Evolutionary conservation across 2,888 invertebrate genomes (phyloP).

Genomic region (Penaeus monodon): DNA sequence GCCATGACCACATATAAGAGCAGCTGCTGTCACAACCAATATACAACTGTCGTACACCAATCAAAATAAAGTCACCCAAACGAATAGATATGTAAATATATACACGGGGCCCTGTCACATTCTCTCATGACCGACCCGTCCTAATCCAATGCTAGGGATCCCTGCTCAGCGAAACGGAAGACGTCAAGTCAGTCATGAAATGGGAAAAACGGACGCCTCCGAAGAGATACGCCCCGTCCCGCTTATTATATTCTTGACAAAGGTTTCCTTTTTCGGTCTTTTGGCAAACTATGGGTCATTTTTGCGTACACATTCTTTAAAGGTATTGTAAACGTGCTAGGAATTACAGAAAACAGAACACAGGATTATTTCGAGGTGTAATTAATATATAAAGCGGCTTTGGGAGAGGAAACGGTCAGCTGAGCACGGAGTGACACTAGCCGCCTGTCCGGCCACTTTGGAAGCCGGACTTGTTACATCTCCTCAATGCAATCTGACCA

Average conservation of each 20-base stretch:
- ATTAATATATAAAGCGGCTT: constrained; percentile 6
- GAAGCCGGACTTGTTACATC: constrained; percentile 52
- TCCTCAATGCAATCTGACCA: constrained; percentile 57
- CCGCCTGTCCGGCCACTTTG: constrained; percentile 35
- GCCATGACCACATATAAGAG: constrained; percentile 12
- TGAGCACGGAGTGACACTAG: constrained; percentile 40
- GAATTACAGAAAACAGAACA: no score
- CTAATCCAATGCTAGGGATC: constrained; percentile 48
- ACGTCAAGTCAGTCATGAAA: constrained; percentile 52
- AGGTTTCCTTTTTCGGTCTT: no score
- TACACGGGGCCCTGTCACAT: constrained; percentile 51
- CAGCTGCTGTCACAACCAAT: constrained; percentile 41
- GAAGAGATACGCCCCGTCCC: constrained; percentile 29
- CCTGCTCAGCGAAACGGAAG: constrained; percentile 42
- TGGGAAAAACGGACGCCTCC: constrained; percentile 48
- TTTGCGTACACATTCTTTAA: no score
- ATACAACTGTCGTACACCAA: constrained; percentile 56
- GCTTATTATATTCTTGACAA: constrained; percentile 19
- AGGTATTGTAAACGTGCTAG: no score
- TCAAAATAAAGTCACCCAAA: constrained; percentile 54
- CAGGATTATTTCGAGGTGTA: not conserved
- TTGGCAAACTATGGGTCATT: no score
- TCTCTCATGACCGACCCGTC: constrained; percentile 54
- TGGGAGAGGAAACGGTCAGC: constrained; percentile 30
- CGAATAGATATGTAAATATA: constrained; percentile 56